Conservation (phyloP, 2,113 vertebrate species). For the Pseudonaja textilis region DNA sequence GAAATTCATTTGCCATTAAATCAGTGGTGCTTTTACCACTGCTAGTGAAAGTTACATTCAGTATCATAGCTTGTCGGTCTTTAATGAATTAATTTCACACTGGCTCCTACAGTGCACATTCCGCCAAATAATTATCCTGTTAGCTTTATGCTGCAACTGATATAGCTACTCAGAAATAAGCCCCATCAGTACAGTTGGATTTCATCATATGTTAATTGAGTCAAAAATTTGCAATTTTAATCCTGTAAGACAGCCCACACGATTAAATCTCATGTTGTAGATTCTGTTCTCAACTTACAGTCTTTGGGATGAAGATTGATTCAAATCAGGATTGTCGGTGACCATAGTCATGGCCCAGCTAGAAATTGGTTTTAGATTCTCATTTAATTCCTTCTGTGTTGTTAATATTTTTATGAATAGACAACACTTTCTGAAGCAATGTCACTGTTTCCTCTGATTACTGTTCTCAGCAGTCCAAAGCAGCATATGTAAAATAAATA, state of each 20-base stretch:
- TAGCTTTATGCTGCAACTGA: background rate
- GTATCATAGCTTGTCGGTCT: background rate
- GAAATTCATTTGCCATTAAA: background rate
- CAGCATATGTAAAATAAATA: background rate
- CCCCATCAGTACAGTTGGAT: background rate
- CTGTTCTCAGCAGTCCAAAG: background rate
- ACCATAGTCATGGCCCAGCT: background rate
- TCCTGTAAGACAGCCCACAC: background rate
- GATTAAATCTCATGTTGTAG: background rate
- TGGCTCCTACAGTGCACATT: background rate
- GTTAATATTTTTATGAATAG: background rate
- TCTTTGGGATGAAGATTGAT: background rate
- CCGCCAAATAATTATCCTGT: background rate
- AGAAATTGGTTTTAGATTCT: background rate
- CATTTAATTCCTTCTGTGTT: background rate
- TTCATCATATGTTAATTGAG: background rate
- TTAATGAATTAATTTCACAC: conserved; percentile 19
- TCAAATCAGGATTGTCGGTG: background rate
- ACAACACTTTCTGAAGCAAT: background rate
- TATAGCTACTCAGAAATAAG: background rate
- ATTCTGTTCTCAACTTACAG: background rate
- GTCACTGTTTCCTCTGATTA: background rate
- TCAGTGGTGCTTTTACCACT: background rate
- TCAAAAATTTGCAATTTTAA: background rate
- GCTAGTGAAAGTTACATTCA: background rate